phyloP scores from a whole-genome alignment of 2,113 vertebrate genomes.

The Malurus elegans region DNA sequence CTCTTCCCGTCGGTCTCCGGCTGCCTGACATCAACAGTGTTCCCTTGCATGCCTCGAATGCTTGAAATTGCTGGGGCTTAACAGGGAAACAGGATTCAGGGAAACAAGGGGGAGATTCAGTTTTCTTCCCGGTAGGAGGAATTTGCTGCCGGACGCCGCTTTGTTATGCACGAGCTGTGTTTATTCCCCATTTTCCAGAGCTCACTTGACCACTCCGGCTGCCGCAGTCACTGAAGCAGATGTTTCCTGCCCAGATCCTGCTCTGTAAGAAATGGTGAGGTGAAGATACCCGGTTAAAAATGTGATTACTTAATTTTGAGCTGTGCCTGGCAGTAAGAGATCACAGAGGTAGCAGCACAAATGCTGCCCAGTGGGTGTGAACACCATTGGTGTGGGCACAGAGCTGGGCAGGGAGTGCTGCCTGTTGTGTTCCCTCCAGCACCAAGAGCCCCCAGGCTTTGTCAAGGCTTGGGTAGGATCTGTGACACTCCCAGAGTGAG shows the following conservation, averaged over 20 bases:
- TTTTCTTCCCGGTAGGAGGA: not conserved
- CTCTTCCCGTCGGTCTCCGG: not conserved
- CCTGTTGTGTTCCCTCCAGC: not conserved
- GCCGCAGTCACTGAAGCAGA: not conserved
- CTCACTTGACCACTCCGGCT: not conserved
- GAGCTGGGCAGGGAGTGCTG: not conserved
- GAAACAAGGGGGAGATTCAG: slow-evolving; percentile 11
- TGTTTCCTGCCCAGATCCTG: slow-evolving; percentile 26
- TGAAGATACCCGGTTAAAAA: not conserved
- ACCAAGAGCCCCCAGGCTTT: not conserved
- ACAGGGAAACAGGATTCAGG: not conserved
- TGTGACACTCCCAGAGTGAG: not conserved
- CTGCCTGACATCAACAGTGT: slow-evolving; percentile 13
- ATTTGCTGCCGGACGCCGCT: not conserved
- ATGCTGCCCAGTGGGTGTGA: accelerated
- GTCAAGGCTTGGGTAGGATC: not conserved
- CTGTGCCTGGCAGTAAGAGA: not conserved
- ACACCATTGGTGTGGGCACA: not conserved
- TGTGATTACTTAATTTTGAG: not conserved
- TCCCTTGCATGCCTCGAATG: slow-evolving; percentile 48
- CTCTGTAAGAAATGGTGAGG: not conserved
- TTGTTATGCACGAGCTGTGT: not conserved
- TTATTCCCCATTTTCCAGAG: not conserved
- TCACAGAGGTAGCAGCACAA: not conserved
- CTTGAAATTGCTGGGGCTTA: slow-evolving; percentile 36